These are phyloP conservation scores for Raja brachyura DNA, from an alignment of 2,113 vertebrate species.

Conservation along the genomic window DNA sequence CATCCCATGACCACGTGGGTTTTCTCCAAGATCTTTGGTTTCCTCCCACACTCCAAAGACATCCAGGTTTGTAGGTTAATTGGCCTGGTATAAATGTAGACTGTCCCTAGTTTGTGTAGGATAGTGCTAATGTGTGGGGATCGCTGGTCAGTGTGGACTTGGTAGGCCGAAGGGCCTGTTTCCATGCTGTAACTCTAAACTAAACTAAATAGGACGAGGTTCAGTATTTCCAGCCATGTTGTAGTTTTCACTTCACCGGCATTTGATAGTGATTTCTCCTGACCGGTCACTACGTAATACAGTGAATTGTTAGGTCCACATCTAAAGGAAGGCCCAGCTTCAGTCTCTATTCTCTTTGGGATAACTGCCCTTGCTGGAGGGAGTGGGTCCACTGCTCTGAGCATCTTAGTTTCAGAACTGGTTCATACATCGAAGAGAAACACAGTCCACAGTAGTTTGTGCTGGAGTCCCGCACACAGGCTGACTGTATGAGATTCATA, in stretches of 20 bases:
- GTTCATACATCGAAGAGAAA: neutral
- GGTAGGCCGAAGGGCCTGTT: too few relatives aligned
- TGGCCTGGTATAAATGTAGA: too few relatives aligned
- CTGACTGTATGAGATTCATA: neutral
- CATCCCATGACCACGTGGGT: too few relatives aligned
- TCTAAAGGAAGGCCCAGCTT: neutral
- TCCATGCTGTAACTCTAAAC: too few relatives aligned
- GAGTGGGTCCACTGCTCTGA: neutral
- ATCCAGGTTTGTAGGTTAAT: too few relatives aligned
- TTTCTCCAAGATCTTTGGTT: too few relatives aligned
- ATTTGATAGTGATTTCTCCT: neutral
- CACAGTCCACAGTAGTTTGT: neutral
- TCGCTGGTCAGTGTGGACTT: too few relatives aligned
- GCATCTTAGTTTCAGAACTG: neutral
- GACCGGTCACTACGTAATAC: neutral
- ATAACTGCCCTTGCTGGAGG: too few relatives aligned
- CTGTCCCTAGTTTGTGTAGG: too few relatives aligned
- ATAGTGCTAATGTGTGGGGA: too few relatives aligned
- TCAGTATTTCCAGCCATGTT: neutral
- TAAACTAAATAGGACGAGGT: neutral
- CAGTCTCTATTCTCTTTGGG: neutral
- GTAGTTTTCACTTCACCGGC: neutral
- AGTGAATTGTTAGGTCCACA: neutral
- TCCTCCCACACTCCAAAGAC: too few relatives aligned
- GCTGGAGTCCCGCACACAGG: neutral